These are phyloP conservation scores for Dinocampus coccinellae DNA, from an alignment of 2,888 invertebrate genomes.

Conservation along the genomic window DNA sequence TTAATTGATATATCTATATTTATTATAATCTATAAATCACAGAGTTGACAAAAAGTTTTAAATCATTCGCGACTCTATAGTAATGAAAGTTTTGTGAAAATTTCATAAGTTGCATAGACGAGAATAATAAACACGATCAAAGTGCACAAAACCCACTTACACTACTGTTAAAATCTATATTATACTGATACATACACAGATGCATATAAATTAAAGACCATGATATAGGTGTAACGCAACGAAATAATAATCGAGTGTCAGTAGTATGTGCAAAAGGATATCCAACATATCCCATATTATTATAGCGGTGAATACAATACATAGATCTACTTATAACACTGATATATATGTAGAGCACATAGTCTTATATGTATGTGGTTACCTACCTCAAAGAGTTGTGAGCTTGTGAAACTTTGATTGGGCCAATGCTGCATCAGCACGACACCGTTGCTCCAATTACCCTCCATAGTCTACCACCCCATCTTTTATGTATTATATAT, in stretches of 20 bases:
- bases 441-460: conserved; percentile 45
- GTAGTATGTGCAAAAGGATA: conserved; percentile 19
- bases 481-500: neutral
- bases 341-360: neutral
- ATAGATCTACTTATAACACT: neutral
- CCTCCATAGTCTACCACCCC: conserved; percentile 20
- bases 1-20: no score
- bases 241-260: conserved; percentile 38
- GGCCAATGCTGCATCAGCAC: conserved; percentile 38
- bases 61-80: neutral
- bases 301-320: neutral
- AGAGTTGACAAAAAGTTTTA: conserved; percentile 15
- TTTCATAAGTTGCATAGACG: conserved; percentile 19
- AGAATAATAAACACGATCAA: conserved; percentile 12
- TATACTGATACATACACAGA: neutral
- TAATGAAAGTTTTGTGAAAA: conserved; percentile 19
- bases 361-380: neutral
- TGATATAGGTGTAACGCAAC: conserved; percentile 30
- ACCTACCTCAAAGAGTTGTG: conserved; percentile 39
- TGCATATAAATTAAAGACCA: neutral
- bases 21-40: conserved; percentile 33
- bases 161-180: neutral
- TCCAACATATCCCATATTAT: neutral
- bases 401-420: conserved; percentile 46
- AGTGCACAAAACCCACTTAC: neutral